phyloP scores from a whole-genome alignment of 2,113 vertebrate species.

The Vidua macroura region DNA sequence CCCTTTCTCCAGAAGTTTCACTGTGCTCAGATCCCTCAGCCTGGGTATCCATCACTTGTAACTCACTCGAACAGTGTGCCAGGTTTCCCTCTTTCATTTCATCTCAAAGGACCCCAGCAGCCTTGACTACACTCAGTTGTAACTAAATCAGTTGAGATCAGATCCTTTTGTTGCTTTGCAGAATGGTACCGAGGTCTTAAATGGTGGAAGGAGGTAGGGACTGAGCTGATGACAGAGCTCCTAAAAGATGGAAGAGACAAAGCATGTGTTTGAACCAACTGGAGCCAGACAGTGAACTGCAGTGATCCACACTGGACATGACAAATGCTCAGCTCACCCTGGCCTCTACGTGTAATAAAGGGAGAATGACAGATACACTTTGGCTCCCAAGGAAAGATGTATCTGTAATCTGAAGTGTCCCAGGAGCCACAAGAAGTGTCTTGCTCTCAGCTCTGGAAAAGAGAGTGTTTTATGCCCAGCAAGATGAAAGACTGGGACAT shows the following conservation, averaged over 20 bases:
- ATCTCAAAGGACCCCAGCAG: background rate
- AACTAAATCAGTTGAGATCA: background rate
- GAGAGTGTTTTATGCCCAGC: background rate
- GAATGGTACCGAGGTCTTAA: background rate
- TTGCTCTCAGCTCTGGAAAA: background rate
- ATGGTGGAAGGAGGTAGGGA: rapidly evolving
- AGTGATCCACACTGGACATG: background rate
- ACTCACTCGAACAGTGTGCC: background rate
- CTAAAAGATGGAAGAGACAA: background rate
- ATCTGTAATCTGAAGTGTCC: background rate
- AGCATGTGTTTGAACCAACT: background rate
- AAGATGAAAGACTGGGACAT: background rate
- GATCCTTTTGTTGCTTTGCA: background rate
- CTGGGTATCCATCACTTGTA: background rate
- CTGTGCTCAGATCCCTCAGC: background rate
- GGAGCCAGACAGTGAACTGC: background rate
- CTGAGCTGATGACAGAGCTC: background rate
- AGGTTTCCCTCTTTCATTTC: background rate
- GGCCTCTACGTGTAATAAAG: background rate
- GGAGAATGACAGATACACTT: background rate
- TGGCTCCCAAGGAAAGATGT: background rate
- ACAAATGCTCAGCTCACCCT: background rate
- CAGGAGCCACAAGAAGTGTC: background rate
- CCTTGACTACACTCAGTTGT: background rate
- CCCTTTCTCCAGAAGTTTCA: background rate